These are phyloP conservation scores for Passer domesticus DNA, from an alignment of 2,113 vertebrate species.

Conservation along the genomic window DNA sequence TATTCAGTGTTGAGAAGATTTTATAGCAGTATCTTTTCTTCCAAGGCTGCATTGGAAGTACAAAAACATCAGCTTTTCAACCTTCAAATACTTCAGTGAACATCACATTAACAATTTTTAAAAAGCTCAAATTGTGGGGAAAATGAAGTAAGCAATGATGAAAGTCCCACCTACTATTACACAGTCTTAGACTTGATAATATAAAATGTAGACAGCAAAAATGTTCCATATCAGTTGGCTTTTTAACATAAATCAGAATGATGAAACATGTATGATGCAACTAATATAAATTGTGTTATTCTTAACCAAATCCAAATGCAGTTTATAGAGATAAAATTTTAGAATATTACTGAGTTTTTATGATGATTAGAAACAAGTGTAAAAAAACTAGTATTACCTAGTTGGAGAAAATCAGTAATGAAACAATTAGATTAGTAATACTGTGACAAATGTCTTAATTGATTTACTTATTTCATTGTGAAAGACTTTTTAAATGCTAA, in stretches of 20 bases:
- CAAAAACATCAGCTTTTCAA: neutral
- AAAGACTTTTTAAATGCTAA: neutral
- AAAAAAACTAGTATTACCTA: neutral
- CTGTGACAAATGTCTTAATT: neutral
- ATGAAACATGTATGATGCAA: neutral
- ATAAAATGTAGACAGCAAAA: neutral
- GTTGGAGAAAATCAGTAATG: neutral
- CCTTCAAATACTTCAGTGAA: neutral
- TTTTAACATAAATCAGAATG: neutral
- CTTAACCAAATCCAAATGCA: neutral
- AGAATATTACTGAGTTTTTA: neutral
- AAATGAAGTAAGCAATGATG: neutral
- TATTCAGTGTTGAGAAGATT: neutral
- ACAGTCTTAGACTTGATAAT: neutral
- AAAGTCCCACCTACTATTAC: neutral
- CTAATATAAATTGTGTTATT: neutral
- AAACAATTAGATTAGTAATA: slow-evolving; percentile 1
- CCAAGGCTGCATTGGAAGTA: neutral
- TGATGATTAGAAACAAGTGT: neutral
- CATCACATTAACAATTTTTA: neutral
- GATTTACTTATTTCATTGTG: slow-evolving; percentile 32
- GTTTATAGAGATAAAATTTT: neutral
- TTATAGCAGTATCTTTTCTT: neutral
- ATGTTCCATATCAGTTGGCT: neutral
- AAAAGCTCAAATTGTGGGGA: rapidly evolving